These are phyloP conservation scores for Parauchenoglanis punctatus DNA, from an alignment of 2,797 vertebrate species.

Conservation along the genomic window DNA sequence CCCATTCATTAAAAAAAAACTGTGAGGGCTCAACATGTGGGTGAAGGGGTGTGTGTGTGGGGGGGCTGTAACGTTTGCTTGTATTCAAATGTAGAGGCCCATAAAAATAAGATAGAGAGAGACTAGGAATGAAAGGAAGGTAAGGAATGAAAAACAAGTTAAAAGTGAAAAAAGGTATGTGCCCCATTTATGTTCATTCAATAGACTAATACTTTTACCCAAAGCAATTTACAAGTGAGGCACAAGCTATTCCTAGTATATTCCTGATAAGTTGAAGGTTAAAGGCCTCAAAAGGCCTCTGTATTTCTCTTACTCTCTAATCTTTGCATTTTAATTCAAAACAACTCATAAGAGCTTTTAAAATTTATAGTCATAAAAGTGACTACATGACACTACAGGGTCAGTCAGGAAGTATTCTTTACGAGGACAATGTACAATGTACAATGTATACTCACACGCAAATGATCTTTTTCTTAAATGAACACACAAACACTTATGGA, in stretches of 20 bases:
- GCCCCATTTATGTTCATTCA: slow-evolving; percentile 49
- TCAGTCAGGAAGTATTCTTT: background rate
- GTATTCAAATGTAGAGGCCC: slow-evolving; percentile 18
- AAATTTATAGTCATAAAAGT: background rate
- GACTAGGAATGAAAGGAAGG: slow-evolving; percentile 39
- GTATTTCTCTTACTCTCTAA: background rate
- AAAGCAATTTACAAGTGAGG: background rate
- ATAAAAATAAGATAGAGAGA: slow-evolving; percentile 42
- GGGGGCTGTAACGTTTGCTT: background rate
- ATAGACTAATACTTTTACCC: background rate
- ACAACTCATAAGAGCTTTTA: background rate
- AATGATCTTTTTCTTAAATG: background rate
- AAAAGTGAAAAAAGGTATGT: slow-evolving; percentile 43
- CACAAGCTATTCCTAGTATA: background rate
- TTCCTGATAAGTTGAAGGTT: background rate
- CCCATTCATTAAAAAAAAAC: slow-evolving; percentile 66
- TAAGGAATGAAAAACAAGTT: slow-evolving; percentile 40
- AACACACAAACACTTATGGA: background rate
- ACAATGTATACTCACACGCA: background rate
- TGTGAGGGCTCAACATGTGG: slow-evolving; percentile 39
- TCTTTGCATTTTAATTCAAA: background rate
- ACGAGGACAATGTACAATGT: background rate
- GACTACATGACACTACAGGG: background rate
- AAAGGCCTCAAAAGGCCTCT: background rate
- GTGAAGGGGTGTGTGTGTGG: background rate